Evolutionary conservation across 2,888 invertebrate genomes (phyloP).

Genomic region (Acanthopleura granulata): DNA sequence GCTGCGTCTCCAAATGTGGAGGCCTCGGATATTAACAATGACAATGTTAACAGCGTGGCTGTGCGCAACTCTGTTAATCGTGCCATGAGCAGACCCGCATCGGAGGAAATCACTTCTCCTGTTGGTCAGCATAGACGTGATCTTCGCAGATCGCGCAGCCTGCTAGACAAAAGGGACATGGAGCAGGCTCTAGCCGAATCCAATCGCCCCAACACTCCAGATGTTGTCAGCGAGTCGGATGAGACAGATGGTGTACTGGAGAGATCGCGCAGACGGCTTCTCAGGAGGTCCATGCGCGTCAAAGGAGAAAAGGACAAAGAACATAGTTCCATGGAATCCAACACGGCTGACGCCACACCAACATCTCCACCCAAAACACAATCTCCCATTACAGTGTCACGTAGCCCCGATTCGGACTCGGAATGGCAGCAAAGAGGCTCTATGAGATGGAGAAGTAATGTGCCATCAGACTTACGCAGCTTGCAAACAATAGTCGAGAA

Average conservation of each 20-base stretch:
- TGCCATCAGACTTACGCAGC: conserved; percentile 30
- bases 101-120: not conserved
- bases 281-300: not conserved
- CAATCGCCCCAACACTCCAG: conserved; percentile 6
- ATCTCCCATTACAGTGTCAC: not conserved
- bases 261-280: conserved; percentile 2
- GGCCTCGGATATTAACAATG: not conserved
- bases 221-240: not conserved
- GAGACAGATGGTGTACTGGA: conserved; percentile 11
- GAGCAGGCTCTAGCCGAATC: not conserved
- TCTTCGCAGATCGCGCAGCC: conserved; percentile 13
- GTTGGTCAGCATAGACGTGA: not conserved
- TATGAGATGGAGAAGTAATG: conserved; percentile 44
- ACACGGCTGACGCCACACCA: not conserved
- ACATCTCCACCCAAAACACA: not conserved
- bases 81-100: not conserved
- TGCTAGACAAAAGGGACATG: conserved; percentile 21
- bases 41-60: not conserved
- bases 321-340: not conserved
- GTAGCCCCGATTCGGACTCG: not conserved
- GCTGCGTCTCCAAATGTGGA: conserved; percentile 52
- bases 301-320: not conserved
- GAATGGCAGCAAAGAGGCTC: conserved; percentile 24
- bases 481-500: conserved; percentile 55
- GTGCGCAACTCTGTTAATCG: not conserved